Evolutionary conservation across 2,888 invertebrate genomes (phyloP).

Genomic region (Drosophila anomalata): DNA sequence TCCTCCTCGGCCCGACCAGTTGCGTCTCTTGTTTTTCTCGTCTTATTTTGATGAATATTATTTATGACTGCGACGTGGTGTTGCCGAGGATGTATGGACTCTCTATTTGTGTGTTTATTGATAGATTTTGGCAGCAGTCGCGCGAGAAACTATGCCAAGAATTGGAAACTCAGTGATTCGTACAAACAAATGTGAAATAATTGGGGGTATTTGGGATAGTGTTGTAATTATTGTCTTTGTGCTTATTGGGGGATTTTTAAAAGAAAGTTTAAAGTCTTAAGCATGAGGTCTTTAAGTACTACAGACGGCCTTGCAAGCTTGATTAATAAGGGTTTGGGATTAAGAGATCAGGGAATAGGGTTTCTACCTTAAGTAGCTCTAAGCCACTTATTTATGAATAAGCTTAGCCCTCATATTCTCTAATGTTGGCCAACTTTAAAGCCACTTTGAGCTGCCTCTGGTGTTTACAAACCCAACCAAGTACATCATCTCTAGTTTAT

Average conservation of each 20-base stretch:
- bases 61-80: conserved; percentile 62
- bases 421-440: neutral
- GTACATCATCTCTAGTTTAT: conserved; percentile 11
- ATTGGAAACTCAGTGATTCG: neutral
- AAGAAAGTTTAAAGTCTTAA: neutral
- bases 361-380: too few relatives aligned
- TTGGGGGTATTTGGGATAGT: neutral
- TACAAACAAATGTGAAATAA: conserved; percentile 10
- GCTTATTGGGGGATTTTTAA: neutral
- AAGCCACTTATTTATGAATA: neutral
- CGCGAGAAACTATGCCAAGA: conserved; percentile 44
- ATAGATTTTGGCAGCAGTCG: conserved; percentile 38
- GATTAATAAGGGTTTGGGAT: neutral
- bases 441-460: neutral
- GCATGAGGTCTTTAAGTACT: neutral
- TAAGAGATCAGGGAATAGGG: neutral
- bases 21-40: conserved; percentile 12
- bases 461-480: neutral
- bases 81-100: conserved; percentile 15
- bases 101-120: conserved; percentile 35
- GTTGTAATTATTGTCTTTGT: neutral
- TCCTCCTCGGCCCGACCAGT: conserved; percentile 23
- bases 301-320: neutral
- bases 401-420: neutral
- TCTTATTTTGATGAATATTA: conserved; percentile 59